phyloP scores from a whole-genome alignment of 2,888 invertebrate species.

The Drosophila macrospina region DNA sequence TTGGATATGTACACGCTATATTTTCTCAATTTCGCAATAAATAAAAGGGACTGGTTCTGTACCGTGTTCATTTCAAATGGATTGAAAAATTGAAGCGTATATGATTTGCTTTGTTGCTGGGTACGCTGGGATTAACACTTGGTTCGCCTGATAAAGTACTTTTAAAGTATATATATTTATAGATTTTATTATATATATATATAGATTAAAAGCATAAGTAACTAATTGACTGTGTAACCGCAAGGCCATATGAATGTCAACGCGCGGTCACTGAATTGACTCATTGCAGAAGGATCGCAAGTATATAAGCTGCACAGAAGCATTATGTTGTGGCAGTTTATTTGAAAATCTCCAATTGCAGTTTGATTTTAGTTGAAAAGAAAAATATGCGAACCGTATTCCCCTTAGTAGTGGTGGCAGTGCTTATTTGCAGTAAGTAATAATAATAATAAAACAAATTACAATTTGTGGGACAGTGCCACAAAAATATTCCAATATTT shows the following conservation, averaged over 20 bases:
- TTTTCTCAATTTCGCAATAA: conserved; percentile 14
- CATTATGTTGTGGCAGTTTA: background rate
- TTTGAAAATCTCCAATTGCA: background rate
- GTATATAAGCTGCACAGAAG: background rate
- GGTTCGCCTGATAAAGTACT: too few species aligned
- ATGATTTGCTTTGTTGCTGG: background rate
- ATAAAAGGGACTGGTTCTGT: conserved; percentile 5
- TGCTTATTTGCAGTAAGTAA: conserved; percentile 14
- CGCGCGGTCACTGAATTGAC: background rate
- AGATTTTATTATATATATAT: too few species aligned
- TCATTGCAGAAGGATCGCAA: background rate
- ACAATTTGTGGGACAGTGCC: background rate
- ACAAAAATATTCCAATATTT: background rate
- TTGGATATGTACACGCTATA: conserved; percentile 8
- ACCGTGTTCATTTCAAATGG: conserved; percentile 6
- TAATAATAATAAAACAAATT: background rate
- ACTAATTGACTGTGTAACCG: background rate
- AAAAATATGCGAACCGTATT: background rate
- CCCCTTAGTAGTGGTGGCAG: background rate
- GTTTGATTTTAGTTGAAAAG: background rate
- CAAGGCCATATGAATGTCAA: background rate
- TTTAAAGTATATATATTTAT: too few species aligned
- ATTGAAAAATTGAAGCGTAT: background rate
- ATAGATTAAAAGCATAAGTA: too few species aligned
- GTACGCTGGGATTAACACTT: background rate